phyloP scores from a whole-genome alignment of 1,140 invertebrate genomes.

The Diorhabda sublineata region DNA sequence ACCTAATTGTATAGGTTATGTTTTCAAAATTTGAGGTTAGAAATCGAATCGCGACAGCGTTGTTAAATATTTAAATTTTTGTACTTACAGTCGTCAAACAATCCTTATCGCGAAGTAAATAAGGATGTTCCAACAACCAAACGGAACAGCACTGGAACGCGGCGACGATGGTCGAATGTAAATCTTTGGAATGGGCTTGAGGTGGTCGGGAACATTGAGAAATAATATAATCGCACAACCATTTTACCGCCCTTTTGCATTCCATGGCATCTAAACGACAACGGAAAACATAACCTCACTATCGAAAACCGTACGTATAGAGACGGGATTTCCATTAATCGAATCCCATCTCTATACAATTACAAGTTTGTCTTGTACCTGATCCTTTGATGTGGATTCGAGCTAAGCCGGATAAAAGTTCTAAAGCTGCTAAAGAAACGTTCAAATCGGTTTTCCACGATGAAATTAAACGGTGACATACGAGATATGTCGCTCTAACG shows the following conservation, averaged over 20 bases:
- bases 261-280: conserved; percentile 53
- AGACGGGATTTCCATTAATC: too few species aligned
- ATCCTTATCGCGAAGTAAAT: conserved; percentile 85
- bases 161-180: conserved; percentile 96
- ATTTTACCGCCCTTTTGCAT: conserved; percentile 91
- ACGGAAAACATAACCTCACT: neutral
- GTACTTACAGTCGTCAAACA: conserved; percentile 76
- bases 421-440: conserved; percentile 88
- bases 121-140: conserved; percentile 88
- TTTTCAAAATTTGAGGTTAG: too few species aligned
- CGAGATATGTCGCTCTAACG: conserved; percentile 85
- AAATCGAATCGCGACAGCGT: too few species aligned
- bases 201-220: conserved; percentile 94
- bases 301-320: too few species aligned
- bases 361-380: conserved; percentile 52
- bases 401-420: conserved; percentile 84
- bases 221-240: conserved; percentile 96
- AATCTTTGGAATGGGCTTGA: conserved; percentile 92
- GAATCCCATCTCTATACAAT: too few species aligned
- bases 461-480: conserved; percentile 90
- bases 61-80: neutral
- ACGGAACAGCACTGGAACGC: conserved; percentile 87
- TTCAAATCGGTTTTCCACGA: conserved; percentile 96
- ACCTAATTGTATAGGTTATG: conserved; percentile 26
- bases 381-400: conserved; percentile 79